A percentile compares a stretch with the other conserved stretches of the same genome.
phyloP scores from a whole-genome alignment of 2,888 invertebrate genomes.

The Epicampocera succincta region DNA sequence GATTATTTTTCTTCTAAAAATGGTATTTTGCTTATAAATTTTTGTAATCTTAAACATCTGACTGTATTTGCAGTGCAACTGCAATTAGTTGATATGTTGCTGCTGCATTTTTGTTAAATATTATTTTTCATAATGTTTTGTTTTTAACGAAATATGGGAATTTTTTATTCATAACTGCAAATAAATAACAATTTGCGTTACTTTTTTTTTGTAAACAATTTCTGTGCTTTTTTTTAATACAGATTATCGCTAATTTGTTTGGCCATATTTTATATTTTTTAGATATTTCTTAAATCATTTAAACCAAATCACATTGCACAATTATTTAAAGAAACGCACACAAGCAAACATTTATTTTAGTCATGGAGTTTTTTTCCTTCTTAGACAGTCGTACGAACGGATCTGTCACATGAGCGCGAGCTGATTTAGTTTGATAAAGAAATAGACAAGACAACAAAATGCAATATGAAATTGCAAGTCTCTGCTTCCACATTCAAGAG shows the following conservation, averaged over 20 bases:
- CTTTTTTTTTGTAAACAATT: background rate
- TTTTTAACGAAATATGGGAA: constrained; percentile 28
- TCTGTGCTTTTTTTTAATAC: constrained; percentile 7
- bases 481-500: constrained; percentile 10
- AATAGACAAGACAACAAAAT: constrained; percentile 8
- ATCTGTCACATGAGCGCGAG: constrained; percentile 25
- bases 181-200: constrained; percentile 20
- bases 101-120: constrained; percentile 10
- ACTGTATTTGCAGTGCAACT: constrained; percentile 36
- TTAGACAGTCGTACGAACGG: background rate
- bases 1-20: constrained; percentile 6
- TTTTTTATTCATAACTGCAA: constrained; percentile 20
- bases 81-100: constrained; percentile 38
- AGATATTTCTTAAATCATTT: constrained; percentile 38
- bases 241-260: constrained; percentile 52
- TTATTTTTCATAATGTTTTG: constrained; percentile 5
- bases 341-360: constrained; percentile 2
- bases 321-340: constrained; percentile 19
- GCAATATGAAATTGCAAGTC: constrained; percentile 45
- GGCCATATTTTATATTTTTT: constrained; percentile 40
- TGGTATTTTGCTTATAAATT: constrained; percentile 4
- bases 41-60: constrained; percentile 35
- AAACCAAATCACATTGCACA: constrained; percentile 37
- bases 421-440: constrained; percentile 15
- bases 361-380: constrained; percentile 12